Conservation (phyloP, 1,140 invertebrate genomes). For the Caenorhabditis tropicalis region DNA sequence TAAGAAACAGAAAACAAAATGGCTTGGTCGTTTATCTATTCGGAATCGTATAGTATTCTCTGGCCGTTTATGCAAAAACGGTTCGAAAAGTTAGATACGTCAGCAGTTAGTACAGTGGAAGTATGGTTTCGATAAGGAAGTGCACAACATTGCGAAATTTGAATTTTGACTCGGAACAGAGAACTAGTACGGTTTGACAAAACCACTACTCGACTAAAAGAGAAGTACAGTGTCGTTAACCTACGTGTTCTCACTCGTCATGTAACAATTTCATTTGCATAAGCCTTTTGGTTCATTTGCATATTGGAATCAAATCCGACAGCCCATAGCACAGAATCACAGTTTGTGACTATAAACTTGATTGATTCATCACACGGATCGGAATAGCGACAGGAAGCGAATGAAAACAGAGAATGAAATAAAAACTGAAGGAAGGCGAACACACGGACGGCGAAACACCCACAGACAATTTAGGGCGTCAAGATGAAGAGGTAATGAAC, state of each 20-base stretch:
- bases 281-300: neutral
- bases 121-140: neutral
- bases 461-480: conserved; percentile 6
- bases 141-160: neutral
- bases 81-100: neutral
- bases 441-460: conserved; percentile 9
- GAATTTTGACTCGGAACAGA: neutral
- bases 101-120: too few species aligned
- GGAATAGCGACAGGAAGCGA: neutral
- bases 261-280: neutral
- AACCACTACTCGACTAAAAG: neutral
- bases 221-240: neutral
- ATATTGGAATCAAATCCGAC: conserved; percentile 23
- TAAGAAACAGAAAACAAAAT: neutral
- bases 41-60: conserved; percentile 15
- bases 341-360: neutral
- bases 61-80: neutral
- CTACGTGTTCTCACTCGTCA: neutral
- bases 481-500: conserved; percentile 28
- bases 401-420: neutral
- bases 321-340: neutral
- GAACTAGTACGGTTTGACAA: neutral
- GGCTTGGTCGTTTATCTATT: neutral
- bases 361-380: conserved; percentile 9
- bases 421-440: neutral